Base-by-base conservation (phyloP, 2,113 vertebrate species). In the Australoheros scitulus region DNA sequence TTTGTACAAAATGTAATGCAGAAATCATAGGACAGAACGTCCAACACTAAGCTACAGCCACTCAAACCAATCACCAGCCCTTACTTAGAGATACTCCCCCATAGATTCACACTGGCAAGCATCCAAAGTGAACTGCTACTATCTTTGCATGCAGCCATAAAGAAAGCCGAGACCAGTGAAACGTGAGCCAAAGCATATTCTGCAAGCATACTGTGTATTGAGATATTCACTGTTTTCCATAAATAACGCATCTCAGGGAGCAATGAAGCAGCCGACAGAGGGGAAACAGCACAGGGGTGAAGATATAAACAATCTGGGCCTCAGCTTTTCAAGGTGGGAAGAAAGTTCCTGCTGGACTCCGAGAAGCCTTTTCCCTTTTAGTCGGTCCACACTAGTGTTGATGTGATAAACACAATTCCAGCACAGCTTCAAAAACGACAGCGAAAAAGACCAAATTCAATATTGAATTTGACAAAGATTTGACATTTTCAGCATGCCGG, bases 181-280 rank as follows among this genome's bases (percentile, higher is more conserved):
- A 94, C 91, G 84, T 84, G 87, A 92, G 94, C 86, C 91, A 94
- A 91, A 91, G 83, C 88, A 90, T 83, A 91, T 87, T 93, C 85
- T 65, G 80, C 77, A 76, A 89, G 83, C 90, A 91, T 86, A 88
- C 91, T 93, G 92, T 84, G 87, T 81, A 92, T 88, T 92, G 89
- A 94, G 93, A 95, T 94, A 94, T 93, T 93, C 90, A 87, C 92
- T 90, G 92, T 92, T 94, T 93, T 94, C 89, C 92, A 93, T 89
- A 94, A 94, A 92, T 93, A 88, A 93, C 85, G 82, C 87, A 90
- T 93, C 89, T 93, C 82, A 89, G 86, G 82, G 86, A 92, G 89
- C 88, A 91, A 92, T 72, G 92, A 88, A 91, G 88, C 84, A 87
- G 87, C 87, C 87, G 24, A 85, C 92, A 85, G 87, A 89, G 80